Base-by-base conservation (phyloP, 2,888 invertebrate species). In the Pollenia amentaria region DNA sequence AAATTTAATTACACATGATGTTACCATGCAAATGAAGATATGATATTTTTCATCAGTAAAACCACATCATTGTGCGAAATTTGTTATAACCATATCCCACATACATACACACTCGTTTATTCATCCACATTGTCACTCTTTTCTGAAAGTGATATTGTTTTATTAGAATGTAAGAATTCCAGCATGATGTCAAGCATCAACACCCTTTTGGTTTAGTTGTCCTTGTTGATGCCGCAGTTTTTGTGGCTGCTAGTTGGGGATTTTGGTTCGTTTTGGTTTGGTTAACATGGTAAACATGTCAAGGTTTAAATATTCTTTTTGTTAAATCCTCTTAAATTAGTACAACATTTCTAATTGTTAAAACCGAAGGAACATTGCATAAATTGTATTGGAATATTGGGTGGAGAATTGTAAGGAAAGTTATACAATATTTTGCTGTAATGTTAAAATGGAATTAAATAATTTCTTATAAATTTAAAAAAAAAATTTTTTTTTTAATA, bases 1-100 rank as follows among this genome's bases (percentile, higher is more conserved):
- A 90, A 90, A 92, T 92, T 92, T 91, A 92, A 92, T 91, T 91
- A 92, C 89, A 89, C 87, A 84, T 78, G 46, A 84, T 85, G 88
- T 85, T 87, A 57, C 69, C 87, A 90, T 89, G 90, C 89, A 89
- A 90, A 90, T 89, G 72, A 88, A 88, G 89, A 88, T 29, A 29
- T 87, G 87, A 85, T 88, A 75, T 55, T 76, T 57, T 62, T 55
- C 48, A 85, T 55, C 73, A 80, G 60, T 29, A 38, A 29, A 29
- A 29, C 29, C 29, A 40, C 60, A 60, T 80, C 70, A 60, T 81
- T 75, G 67, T 65, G 79, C 60, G 65, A 73, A 77, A 53, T 60
- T 48, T 44, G 69, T 76, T 85, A 76, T 67, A 83, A 57, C 18
- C 72, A 67, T 57, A 69, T 79, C 51, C 76, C 77, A 79, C 64